These are phyloP conservation scores for Bursaphelenchus mucronatus DNA, from an alignment of 1,140 invertebrate species.

Conservation along the genomic window DNA sequence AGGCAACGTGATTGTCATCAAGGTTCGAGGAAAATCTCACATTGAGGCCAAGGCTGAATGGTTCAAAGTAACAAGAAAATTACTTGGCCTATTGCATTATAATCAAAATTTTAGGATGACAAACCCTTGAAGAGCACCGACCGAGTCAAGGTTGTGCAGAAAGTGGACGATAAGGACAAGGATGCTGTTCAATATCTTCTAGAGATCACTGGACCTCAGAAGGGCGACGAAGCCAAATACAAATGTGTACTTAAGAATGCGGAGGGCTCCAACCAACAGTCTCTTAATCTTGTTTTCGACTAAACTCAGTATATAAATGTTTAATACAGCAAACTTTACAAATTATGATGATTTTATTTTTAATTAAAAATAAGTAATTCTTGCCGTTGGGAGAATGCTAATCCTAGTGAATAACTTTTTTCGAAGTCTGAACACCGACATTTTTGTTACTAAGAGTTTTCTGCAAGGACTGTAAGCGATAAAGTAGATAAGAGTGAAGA, in stretches of 20 bases:
- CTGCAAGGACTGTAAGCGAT: too few relatives aligned
- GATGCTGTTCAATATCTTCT: slow-evolving; percentile 55
- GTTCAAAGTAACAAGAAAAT: slow-evolving; percentile 49
- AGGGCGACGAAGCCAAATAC: slow-evolving; percentile 60
- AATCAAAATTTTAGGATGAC: slow-evolving; percentile 48
- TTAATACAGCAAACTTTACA: neutral
- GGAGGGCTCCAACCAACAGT: slow-evolving; percentile 55
- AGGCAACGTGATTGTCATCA: slow-evolving; percentile 56
- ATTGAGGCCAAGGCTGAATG: slow-evolving; percentile 59
- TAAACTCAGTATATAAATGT: slow-evolving; percentile 15
- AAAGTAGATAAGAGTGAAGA: too few relatives aligned
- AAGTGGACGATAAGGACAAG: slow-evolving; percentile 58
- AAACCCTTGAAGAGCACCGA: slow-evolving; percentile 54
- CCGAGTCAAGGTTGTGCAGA: slow-evolving; percentile 50
- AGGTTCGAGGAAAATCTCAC: slow-evolving; percentile 58
- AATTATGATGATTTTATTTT: slow-evolving; percentile 1
- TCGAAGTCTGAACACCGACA: too few relatives aligned
- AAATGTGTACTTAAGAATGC: slow-evolving; percentile 55
- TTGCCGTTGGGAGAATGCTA: too few relatives aligned
- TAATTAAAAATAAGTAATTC: neutral
- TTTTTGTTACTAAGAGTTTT: too few relatives aligned
- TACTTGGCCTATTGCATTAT: slow-evolving; percentile 16
- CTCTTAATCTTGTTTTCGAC: slow-evolving; percentile 55
- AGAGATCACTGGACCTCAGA: slow-evolving; percentile 55
- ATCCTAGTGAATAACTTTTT: too few relatives aligned